phyloP scores from a whole-genome alignment of 2,113 vertebrate genomes.

The Castor canadensis region DNA sequence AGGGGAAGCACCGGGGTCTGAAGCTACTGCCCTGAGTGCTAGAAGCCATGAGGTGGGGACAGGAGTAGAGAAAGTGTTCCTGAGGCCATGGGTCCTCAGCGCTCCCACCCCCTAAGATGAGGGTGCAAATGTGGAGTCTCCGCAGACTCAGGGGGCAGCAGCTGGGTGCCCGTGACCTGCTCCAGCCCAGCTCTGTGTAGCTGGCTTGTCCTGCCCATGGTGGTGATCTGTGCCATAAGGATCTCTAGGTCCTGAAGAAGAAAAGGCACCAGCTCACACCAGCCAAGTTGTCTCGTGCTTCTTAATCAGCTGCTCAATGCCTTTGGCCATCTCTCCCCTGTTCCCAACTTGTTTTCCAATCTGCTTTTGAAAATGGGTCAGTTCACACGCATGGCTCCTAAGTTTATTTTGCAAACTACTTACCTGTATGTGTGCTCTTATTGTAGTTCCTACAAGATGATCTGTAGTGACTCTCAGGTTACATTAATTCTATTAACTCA shows the following conservation, averaged over 20 bases:
- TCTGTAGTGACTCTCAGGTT: background rate
- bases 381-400: background rate
- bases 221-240: rapidly evolving
- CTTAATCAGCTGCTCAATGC: background rate
- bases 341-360: background rate
- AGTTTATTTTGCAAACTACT: background rate
- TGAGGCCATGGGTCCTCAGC: background rate
- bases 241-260: background rate
- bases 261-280: background rate
- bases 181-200: too few relatives aligned
- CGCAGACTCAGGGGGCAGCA: too few relatives aligned
- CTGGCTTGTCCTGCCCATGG: rapidly evolving
- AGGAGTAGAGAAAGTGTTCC: too few relatives aligned
- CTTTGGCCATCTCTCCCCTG: background rate
- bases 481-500: background rate
- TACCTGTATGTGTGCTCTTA: background rate
- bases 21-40: background rate
- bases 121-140: background rate
- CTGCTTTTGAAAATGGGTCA: background rate
- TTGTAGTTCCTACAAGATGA: background rate
- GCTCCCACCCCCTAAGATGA: background rate
- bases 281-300: background rate
- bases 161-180: too few relatives aligned
- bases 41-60: rapidly evolving
- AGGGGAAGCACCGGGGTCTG: rapidly evolving